A percentile compares a stretch with the other conserved stretches of the same genome.
phyloP scores from a whole-genome alignment of 2,113 vertebrate species.

The Oreotragus oreotragus region DNA sequence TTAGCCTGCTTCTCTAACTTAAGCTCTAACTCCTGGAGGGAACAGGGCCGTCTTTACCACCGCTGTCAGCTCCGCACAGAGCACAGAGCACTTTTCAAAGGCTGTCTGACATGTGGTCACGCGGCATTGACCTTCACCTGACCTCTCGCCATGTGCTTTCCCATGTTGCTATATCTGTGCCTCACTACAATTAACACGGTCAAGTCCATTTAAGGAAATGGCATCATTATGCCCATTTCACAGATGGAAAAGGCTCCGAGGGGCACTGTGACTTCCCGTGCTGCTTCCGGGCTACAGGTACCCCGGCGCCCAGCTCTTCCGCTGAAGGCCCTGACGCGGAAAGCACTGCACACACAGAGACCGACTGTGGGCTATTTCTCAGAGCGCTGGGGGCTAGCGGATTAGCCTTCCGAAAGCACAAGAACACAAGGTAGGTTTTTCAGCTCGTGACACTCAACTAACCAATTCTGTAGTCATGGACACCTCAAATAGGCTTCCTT shows the following conservation, averaged over 20 bases:
- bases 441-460: neutral
- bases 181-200: neutral
- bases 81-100: neutral
- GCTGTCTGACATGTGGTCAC: neutral
- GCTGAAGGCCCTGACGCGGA: neutral
- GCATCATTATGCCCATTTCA: neutral
- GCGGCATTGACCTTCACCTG: neutral
- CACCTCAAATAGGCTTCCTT: neutral
- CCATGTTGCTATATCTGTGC: neutral
- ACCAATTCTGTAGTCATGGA: neutral
- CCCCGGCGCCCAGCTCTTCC: neutral
- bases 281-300: neutral
- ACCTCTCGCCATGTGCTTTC: neutral
- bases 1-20: neutral
- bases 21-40: neutral
- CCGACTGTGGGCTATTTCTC: neutral
- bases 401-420: neutral
- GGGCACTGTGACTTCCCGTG: neutral
- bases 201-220: neutral
- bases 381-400: neutral
- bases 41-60: neutral
- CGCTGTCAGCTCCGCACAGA: neutral
- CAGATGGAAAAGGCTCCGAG: neutral
- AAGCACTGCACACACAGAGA: neutral
- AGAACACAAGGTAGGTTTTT: conserved; percentile 1